phyloP scores from a whole-genome alignment of 64 coral and sea anemone species.

The Actinia tenebrosa region DNA sequence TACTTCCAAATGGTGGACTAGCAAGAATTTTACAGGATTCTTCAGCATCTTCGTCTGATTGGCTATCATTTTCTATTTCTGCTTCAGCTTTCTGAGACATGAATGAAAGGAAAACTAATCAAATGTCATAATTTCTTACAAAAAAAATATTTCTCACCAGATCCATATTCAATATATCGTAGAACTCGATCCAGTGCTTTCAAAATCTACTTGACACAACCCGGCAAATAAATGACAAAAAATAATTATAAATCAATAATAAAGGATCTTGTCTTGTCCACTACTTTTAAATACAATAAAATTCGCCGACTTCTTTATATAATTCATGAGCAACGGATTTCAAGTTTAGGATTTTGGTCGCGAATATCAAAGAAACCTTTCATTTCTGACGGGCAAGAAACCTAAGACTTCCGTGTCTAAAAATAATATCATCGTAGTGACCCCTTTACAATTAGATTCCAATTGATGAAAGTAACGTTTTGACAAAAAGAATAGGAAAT shows the following conservation, averaged over 20 bases:
- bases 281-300: no score
- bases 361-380: not conserved
- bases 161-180: no score
- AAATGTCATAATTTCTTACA: no score
- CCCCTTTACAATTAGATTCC: not conserved
- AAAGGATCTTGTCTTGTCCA: no score
- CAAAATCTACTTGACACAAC: no score
- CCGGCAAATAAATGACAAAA: no score
- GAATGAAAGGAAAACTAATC: not conserved
- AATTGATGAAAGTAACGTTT: not conserved
- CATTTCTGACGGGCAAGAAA: not conserved
- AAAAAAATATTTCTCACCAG: no score
- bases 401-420: not conserved
- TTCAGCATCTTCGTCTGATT: constrained; percentile 72
- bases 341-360: not conserved
- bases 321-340: constrained; percentile 7
- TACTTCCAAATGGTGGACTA: constrained; percentile 76
- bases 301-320: not conserved
- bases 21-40: constrained; percentile 92
- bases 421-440: not conserved
- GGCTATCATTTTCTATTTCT: constrained; percentile 32
- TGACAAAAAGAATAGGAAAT: not conserved
- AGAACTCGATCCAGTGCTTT: no score
- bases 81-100: constrained; percentile 49
- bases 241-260: no score